Evolutionary conservation across 1,140 invertebrate genomes (phyloP), one percentile per base, ranked within the genome.

Genomic region (Limonius californicus): DNA sequence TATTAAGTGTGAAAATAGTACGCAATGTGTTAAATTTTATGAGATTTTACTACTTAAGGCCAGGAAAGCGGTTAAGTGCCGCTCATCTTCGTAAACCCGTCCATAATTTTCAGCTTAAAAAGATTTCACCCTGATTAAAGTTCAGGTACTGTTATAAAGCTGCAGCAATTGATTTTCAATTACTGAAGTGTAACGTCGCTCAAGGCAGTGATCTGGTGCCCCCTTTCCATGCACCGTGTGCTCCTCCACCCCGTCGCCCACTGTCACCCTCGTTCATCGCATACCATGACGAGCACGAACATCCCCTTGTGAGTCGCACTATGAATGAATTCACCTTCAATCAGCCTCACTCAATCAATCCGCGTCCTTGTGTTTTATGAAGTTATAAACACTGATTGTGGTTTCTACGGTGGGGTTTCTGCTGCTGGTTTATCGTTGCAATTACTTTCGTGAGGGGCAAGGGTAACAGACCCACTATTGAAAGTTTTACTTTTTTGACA

Each of bases 331-430:
- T 54, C 62, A 63, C 62, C 62, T 63, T 63, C 62, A 59, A 63
- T 63, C 62, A 63, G 57, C 62, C 30, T 43, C 58, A 27, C 55
- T 21, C 62, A 64, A 64, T 64, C 62, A 64, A 59, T 56, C 43
- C 62, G 47, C 62, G 53, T 63, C 57, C 62, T 61, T 56, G 62
- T 64, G 62, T 64, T 64, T 64, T 64, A 64, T 50, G 62, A 64
- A 64, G 62, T 64, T 64, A 64, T 64, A 64, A 64, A 64, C 62
- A 64, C 62, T 64, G 62, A 64, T 64, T 64, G 62, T 64, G 62
- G 55, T 55, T 55, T 55, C 20, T 14, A 55, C 30, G 23, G 54
- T 32, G 54, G 54, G 54, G n/a, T 55, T 23, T 21, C 4, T 23
- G 8, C 3, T 23, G 4, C 27, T 16, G n/a, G 7, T 55, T 55